Base-by-base conservation (phyloP, 2,113 vertebrate species). In the Anhinga rufa region DNA sequence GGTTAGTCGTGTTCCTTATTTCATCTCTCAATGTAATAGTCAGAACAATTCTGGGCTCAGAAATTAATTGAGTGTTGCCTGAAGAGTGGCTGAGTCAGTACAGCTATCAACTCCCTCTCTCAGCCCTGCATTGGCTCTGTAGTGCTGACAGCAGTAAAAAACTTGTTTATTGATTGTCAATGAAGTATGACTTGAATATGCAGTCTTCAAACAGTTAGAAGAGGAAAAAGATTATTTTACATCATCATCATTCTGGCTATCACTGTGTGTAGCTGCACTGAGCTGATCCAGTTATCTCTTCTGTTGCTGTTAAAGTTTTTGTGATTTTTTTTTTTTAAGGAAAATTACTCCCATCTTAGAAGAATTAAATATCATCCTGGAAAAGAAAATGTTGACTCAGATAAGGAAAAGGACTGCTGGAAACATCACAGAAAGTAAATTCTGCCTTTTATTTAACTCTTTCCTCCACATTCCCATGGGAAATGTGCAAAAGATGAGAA, bases 141-240 rank as follows among this genome's bases (percentile, higher is more conserved):
- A 65, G 92, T 54, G 82, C 82, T 93, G 90, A 93, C 95, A 96
- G 95, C 55, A 83, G 68, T 83, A 92, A 84, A 91, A 93, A 78
- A 38, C 57, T 71, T n/a, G 7, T 90, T 92, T 96, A 91, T 62
- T 85, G 92, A 89, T 94, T 93, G 91, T 51, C 89, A 89, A 17
- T 70, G 87, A 93, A 94, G 70, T 58, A 80, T 76, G 74, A 58
- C 74, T 96, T 36, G 62, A 80, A 89, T 82, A 85, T 9, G 26
- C 52, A 82, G 26, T 44, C 81, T 92, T 86, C 77, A 93, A 86
- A 93, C 29, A 89, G 52, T 68, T 44, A 57, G 74, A 91, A 75
- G 22, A 76, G 48, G 57, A 61, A 91, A 94, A 72, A 89, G 65
- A 76, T 54, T 19, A 51, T 82, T 93, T 91, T 87, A 79, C 62